phyloP scores from a whole-genome alignment of 2,113 vertebrate species.

The Microcebus ravelobensis region DNA sequence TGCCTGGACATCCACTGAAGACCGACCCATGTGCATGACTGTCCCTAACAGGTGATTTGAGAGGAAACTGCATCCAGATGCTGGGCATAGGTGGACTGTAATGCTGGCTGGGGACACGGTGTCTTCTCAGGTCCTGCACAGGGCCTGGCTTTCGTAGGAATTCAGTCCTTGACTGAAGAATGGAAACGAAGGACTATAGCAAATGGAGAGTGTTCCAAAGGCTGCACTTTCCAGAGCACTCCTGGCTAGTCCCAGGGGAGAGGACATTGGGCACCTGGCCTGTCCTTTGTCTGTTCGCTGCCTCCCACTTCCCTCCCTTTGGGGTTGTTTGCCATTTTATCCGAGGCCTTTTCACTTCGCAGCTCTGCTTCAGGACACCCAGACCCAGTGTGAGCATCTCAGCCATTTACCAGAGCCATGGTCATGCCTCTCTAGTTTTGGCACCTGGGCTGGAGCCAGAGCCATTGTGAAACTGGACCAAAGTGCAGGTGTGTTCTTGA shows the following conservation, averaged over 20 bases:
- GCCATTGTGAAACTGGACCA: neutral
- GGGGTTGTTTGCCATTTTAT: neutral
- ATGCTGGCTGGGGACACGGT: rapidly evolving
- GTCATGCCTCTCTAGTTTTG: too few relatives aligned
- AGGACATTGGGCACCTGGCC: rapidly evolving
- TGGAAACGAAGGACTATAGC: neutral
- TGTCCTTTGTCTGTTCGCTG: neutral
- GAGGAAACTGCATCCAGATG: neutral
- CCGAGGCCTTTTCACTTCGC: neutral
- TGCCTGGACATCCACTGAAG: neutral
- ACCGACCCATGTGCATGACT: rapidly evolving
- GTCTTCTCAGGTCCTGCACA: neutral
- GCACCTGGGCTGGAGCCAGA: too few relatives aligned
- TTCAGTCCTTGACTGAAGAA: neutral
- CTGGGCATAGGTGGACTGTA: neutral
- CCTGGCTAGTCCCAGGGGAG: too few relatives aligned
- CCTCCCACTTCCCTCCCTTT: neutral
- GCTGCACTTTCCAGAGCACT: too few relatives aligned
- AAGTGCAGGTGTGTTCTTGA: neutral
- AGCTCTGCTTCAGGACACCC: neutral
- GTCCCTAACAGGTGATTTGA: neutral
- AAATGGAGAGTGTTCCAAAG: too few relatives aligned
- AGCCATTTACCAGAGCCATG: neutral
- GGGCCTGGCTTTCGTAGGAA: too few relatives aligned
- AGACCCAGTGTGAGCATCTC: neutral